A percentile compares a stretch with the other conserved stretches of the same genome.
Conservation (phyloP, 2,888 invertebrate genomes). For the Adelognathus sp. region DNA sequence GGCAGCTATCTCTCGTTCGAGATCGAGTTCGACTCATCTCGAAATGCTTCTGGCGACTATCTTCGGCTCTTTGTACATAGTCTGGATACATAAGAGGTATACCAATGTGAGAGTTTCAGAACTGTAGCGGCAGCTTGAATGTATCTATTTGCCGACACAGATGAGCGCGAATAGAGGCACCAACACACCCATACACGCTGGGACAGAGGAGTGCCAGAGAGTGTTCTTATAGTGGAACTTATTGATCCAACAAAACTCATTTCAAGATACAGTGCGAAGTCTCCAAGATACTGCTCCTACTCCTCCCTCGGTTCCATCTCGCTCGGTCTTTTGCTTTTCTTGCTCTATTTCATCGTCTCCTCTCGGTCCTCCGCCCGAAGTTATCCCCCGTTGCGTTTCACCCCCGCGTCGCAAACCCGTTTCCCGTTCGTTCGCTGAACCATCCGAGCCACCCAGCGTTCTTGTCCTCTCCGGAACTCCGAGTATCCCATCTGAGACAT, state of each 20-base stretch:
- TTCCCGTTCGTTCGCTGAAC: constrained; percentile 65
- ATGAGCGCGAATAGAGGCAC: constrained; percentile 77
- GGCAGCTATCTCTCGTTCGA: constrained; percentile 63
- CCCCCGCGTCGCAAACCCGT: constrained; percentile 62
- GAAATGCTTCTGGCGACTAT: constrained; percentile 77
- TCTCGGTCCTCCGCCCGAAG: constrained; percentile 62
- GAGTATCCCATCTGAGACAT: constrained; percentile 76
- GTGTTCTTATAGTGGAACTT: constrained; percentile 82
- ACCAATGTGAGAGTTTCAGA: constrained; percentile 47
- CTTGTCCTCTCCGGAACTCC: constrained; percentile 66
- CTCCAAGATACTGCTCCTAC: constrained; percentile 80
- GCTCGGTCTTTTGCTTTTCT: constrained; percentile 64
- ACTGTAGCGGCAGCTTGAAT: constrained; percentile 68
- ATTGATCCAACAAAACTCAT: constrained; percentile 82
- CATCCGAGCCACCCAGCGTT: constrained; percentile 65
- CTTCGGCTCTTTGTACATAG: constrained; percentile 73
- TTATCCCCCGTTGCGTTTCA: constrained; percentile 64
- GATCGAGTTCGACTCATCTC: constrained; percentile 79
- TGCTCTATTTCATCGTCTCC: constrained; percentile 48
- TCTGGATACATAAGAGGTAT: constrained; percentile 61
- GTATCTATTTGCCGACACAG: constrained; percentile 81
- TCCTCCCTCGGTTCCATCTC: constrained; percentile 70
- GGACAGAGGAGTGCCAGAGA: constrained; percentile 62
- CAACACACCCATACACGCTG: constrained; percentile 73
- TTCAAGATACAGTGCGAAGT: constrained; percentile 82